Percentiles rank a stretch among this genome's conserved stretches.
Evolutionary conservation across 2,888 invertebrate genomes (phyloP).

Genomic region (Ceramica pisi): DNA sequence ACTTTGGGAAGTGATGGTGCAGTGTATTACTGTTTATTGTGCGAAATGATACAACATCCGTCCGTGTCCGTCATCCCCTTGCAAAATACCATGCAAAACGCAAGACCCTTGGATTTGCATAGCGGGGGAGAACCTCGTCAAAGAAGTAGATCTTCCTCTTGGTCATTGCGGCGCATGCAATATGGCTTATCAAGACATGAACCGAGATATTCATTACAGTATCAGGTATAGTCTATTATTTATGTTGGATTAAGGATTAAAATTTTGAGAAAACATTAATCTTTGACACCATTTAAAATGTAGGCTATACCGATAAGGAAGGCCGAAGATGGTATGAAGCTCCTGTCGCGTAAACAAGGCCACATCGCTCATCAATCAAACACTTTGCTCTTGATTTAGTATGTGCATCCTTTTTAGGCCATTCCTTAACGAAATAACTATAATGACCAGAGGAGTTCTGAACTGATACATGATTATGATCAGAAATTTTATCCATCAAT

Average conservation of each 20-base stretch:
- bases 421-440: slow-evolving; percentile 23
- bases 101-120: slow-evolving; percentile 76
- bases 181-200: slow-evolving; percentile 77
- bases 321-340: slow-evolving; percentile 2
- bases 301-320: slow-evolving; percentile 37
- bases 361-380: slow-evolving; percentile 1
- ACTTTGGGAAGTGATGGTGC: slow-evolving; percentile 78
- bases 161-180: slow-evolving; percentile 79
- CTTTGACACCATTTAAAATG: slow-evolving; percentile 38
- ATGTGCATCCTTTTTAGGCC: slow-evolving; percentile 22
- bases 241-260: slow-evolving; percentile 10
- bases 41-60: slow-evolving; percentile 83
- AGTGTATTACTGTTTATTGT: slow-evolving; percentile 71
- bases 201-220: slow-evolving; percentile 85
- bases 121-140: slow-evolving; percentile 73
- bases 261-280: slow-evolving; percentile 29
- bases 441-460: background rate
- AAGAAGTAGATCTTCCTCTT: slow-evolving; percentile 83
- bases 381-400: slow-evolving; percentile 26
- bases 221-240: slow-evolving; percentile 74
- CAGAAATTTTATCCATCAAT: background rate
- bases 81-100: slow-evolving; percentile 81
- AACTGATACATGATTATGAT: background rate
- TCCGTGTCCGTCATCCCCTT: slow-evolving; percentile 73
- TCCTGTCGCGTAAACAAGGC: slow-evolving; percentile 11